These are phyloP conservation scores for Heliconius ethilla DNA, from an alignment of 2,888 invertebrate genomes.

Conservation along the genomic window DNA sequence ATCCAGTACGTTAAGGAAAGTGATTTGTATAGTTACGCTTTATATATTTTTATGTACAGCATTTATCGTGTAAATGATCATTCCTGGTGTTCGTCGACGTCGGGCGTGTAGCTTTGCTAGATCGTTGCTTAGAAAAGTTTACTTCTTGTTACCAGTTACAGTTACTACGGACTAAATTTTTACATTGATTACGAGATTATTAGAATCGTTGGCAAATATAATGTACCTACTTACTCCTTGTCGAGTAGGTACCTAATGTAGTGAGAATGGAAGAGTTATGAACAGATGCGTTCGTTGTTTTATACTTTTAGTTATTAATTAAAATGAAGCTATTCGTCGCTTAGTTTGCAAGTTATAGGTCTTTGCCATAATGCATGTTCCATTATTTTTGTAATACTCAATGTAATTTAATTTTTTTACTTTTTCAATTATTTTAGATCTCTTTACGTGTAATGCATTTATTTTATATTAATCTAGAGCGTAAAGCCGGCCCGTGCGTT, in stretches of 20 bases:
- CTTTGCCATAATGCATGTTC: slow-evolving; percentile 83
- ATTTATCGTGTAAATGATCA: slow-evolving; percentile 73
- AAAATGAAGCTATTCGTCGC: slow-evolving; percentile 79
- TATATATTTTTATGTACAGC: slow-evolving; percentile 72
- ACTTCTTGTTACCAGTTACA: slow-evolving; percentile 76
- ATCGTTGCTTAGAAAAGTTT: slow-evolving; percentile 52
- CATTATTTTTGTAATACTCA: slow-evolving; percentile 82
- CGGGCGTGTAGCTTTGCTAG: slow-evolving; percentile 47
- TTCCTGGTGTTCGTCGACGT: slow-evolving; percentile 62
- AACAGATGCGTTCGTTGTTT: slow-evolving; percentile 50
- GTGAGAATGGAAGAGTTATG: slow-evolving; percentile 45
- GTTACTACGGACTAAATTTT: slow-evolving; percentile 64
- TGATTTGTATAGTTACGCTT: slow-evolving; percentile 78
- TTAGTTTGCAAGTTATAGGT: slow-evolving; percentile 79
- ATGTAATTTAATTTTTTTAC: slow-evolving; percentile 72
- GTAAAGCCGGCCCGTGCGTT: slow-evolving; percentile 61
- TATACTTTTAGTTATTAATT: slow-evolving; percentile 63
- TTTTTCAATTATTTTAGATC: slow-evolving; percentile 80
- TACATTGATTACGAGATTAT: slow-evolving; percentile 34
- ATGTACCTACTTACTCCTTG: slow-evolving; percentile 15
- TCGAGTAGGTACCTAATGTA: slow-evolving; percentile 35
- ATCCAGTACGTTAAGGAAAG: slow-evolving; percentile 73
- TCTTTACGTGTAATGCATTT: slow-evolving; percentile 81
- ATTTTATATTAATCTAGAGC: slow-evolving; percentile 71
- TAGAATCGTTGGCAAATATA: slow-evolving; percentile 31